Evolutionary conservation across 2,113 vertebrate species (phyloP).

Genomic region (Percina caprodes): DNA sequence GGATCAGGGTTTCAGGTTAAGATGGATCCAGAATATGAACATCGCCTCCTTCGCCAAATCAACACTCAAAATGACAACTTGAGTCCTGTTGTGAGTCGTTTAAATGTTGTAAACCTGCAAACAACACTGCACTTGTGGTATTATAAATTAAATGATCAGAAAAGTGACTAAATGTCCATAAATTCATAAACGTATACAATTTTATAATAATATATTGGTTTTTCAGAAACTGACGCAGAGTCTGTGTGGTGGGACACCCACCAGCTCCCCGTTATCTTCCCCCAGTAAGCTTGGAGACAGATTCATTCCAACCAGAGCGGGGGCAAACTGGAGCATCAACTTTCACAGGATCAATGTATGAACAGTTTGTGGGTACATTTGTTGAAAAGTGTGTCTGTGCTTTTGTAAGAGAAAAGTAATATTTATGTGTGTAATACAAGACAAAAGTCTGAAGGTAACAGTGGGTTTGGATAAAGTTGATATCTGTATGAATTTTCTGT

Average conservation of each 20-base stretch:
- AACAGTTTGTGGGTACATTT: not conserved
- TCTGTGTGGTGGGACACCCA: conserved; percentile 87
- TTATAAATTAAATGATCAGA: not conserved
- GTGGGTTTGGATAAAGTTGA: not conserved
- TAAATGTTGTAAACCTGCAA: not conserved
- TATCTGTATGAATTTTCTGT: not conserved
- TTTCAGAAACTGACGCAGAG: conserved; percentile 81
- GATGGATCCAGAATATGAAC: conserved; percentile 69
- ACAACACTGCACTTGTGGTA: not conserved
- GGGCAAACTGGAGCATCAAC: conserved; percentile 95
- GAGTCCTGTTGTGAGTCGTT: conserved; percentile 53
- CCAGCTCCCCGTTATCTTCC: conserved; percentile 91
- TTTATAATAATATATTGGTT: not conserved
- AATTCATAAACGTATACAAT: not conserved
- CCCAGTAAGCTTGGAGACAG: conserved; percentile 95
- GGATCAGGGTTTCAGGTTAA: conserved; percentile 14
- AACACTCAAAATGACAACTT: conserved; percentile 62
- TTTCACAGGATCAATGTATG: conserved; percentile 92
- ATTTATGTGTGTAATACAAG: not conserved
- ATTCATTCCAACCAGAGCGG: conserved; percentile 93
- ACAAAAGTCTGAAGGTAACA: not conserved
- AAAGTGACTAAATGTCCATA: not conserved
- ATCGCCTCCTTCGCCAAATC: conserved; percentile 66
- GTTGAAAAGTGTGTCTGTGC: conserved; percentile 68
- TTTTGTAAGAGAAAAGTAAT: not conserved